Conservation (phyloP, 92 coral and sea anemone genomes). For the Porites cylindrica region DNA sequence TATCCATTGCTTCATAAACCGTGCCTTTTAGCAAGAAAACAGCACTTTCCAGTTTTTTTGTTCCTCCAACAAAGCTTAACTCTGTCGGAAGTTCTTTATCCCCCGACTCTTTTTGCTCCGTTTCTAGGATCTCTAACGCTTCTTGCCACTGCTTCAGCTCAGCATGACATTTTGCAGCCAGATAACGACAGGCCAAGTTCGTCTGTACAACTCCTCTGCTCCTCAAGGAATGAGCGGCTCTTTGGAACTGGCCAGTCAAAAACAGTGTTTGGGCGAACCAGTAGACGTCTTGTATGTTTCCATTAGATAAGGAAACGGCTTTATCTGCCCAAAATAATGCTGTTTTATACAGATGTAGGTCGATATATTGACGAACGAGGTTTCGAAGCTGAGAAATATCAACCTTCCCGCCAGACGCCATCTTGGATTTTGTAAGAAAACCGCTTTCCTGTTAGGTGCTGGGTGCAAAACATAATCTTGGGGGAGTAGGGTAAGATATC, state of each 20-base stretch:
- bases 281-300: conserved; percentile 96
- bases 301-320: conserved; percentile 92
- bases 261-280: conserved; percentile 97
- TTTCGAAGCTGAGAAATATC: conserved; percentile 97
- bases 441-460: conserved; percentile 61
- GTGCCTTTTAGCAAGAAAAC: conserved; percentile 85
- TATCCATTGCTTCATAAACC: conserved; percentile 96
- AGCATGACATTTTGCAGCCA: conserved; percentile 97
- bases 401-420: conserved; percentile 99
- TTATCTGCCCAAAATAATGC: conserved; percentile 99
- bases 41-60: conserved; percentile 93
- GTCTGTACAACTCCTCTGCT: conserved; percentile 88
- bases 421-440: conserved; percentile 65
- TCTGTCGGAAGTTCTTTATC: conserved; percentile 67
- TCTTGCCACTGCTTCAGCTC: conserved; percentile 98
- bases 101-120: conserved; percentile 78
- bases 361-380: conserved; percentile 96
- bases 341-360: conserved; percentile 95
- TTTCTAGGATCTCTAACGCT: conserved; percentile 89
- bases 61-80: conserved; percentile 67
- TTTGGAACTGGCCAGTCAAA: conserved; percentile 87
- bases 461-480: neutral
- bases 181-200: conserved; percentile 88
- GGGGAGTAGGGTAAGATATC: conserved; percentile 39
- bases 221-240: conserved; percentile 88